A percentile compares a stretch with the other conserved stretches of the same genome.
These are phyloP conservation scores for Trachurus trachurus DNA, from an alignment of 2,797 vertebrate species.

Conservation along the genomic window DNA sequence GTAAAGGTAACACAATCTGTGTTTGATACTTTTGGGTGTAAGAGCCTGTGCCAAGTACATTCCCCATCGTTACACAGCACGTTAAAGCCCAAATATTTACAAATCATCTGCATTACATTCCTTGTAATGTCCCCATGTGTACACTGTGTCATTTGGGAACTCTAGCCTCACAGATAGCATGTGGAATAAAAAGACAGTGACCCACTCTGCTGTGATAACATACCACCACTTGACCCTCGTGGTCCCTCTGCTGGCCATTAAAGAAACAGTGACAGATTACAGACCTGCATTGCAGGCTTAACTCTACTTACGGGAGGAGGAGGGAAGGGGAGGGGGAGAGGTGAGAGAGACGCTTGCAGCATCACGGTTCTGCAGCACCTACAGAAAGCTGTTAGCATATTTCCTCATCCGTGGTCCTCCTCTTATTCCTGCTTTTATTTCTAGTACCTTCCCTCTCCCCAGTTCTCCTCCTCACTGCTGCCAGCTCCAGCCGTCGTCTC, in stretches of 20 bases:
- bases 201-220: constrained; percentile 49
- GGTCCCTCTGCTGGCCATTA: constrained; percentile 74
- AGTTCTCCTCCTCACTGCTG: constrained; percentile 31
- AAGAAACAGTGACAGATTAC: constrained; percentile 66
- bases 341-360: constrained; percentile 57
- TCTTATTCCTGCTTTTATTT: constrained; percentile 46
- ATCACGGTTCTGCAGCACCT: constrained; percentile 67
- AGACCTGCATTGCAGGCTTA: constrained; percentile 85
- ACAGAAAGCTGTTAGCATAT: constrained; percentile 64
- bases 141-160: constrained; percentile 29
- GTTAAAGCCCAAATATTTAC: constrained; percentile 10
- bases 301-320: constrained; percentile 65
- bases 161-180: constrained; percentile 18
- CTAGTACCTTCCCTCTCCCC: constrained; percentile 13
- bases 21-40: background rate
- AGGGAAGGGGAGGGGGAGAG: constrained; percentile 20
- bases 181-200: constrained; percentile 23
- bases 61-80: background rate
- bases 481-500: constrained; percentile 45
- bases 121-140: constrained; percentile 18
- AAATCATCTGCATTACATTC: background rate
- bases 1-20: constrained; percentile 89
- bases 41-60: background rate
- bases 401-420: constrained; percentile 52
- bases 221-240: constrained; percentile 61